phyloP scores from a whole-genome alignment of 2,888 invertebrate genomes.

The Melinaea marsaeus region DNA sequence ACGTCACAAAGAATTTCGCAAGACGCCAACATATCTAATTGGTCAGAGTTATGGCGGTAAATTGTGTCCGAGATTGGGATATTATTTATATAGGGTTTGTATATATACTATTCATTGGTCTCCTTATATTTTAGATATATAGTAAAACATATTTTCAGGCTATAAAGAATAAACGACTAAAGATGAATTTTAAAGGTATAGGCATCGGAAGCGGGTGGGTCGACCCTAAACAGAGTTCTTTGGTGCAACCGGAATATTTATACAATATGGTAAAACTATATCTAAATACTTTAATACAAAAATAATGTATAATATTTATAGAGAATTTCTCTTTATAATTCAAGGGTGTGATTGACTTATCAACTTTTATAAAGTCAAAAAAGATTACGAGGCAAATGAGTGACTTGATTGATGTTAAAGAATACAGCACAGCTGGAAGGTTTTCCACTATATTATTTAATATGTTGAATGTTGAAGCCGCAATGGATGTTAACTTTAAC shows the following conservation, averaged over 20 bases:
- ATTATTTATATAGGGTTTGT: slow-evolving; percentile 56
- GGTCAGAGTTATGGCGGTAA: slow-evolving; percentile 96
- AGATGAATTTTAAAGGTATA: slow-evolving; percentile 68
- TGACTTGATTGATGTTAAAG: slow-evolving; percentile 45
- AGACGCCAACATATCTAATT: slow-evolving; percentile 87
- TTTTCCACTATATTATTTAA: slow-evolving; percentile 45
- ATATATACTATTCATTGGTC: neutral
- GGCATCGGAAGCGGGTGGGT: slow-evolving; percentile 72
- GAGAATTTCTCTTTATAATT: slow-evolving; percentile 28
- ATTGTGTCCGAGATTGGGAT: slow-evolving; percentile 80
- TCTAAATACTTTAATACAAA: neutral
- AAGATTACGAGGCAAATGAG: slow-evolving; percentile 46
- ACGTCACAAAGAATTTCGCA: slow-evolving; percentile 82
- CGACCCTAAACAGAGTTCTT: slow-evolving; percentile 59
- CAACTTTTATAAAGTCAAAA: slow-evolving; percentile 45
- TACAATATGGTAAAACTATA: slow-evolving; percentile 51
- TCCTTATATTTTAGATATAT: neutral
- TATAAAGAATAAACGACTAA: slow-evolving; percentile 56
- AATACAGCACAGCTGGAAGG: slow-evolving; percentile 42
- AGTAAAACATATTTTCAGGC: slow-evolving; percentile 44
- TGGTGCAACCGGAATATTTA: slow-evolving; percentile 54
- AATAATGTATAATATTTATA: neutral
- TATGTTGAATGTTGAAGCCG: slow-evolving; percentile 43
- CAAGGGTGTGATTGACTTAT: slow-evolving; percentile 59
- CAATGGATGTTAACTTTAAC: slow-evolving; percentile 55